Evolutionary conservation across 92 coral and sea anemone genomes (phyloP), one percentile per base, ranked within the genome.

Genomic region (Nematostella vectensis): DNA sequence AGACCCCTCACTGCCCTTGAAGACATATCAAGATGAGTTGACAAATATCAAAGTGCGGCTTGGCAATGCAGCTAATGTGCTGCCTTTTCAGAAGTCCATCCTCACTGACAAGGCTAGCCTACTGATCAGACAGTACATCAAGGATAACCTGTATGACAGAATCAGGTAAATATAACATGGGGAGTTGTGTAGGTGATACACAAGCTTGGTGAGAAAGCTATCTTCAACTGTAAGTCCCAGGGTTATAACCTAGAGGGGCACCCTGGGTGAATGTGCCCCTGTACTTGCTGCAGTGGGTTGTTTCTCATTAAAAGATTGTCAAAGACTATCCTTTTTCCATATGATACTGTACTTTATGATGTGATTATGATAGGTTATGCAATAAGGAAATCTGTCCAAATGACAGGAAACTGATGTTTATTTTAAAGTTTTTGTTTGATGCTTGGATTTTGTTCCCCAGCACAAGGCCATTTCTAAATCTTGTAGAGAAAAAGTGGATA

Each of bases 401-500:
- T n/a, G n/a, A n/a, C n/a, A n/a, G n/a, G n/a, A n/a, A n/a, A n/a
- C n/a, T n/a, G n/a, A n/a, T n/a, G n/a, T n/a, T n/a, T n/a, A n/a
- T n/a, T n/a, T n/a, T n/a, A n/a, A n/a, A n/a, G n/a, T n/a, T n/a
- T n/a, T n/a, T n/a, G n/a, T n/a, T n/a, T n/a, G n/a, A n/a, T n/a
- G n/a, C n/a, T n/a, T 33, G 15, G 8, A 10, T 29, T 45, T 25
- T 47, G 11, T 43, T 47, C 15, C 25, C n/a, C 45, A 91, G 98
- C 65, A 91, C 98, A 26, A 83, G 98, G 39, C 98, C 98, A 31
- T 91, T 91, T 44, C 76, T 91, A 47, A 87, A 91, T 45, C 79
- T 81, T 12, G 74, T 81, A 48, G 98, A 91, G 50, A 91, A 91
- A 77, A 91, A 85, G 58, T 91, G 98, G 98, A 91, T 91, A 53